A percentile compares a stretch with the other conserved stretches of the same genome.
phyloP scores from a whole-genome alignment of 2,888 invertebrate genomes.

The Drosophila mayaguana region DNA sequence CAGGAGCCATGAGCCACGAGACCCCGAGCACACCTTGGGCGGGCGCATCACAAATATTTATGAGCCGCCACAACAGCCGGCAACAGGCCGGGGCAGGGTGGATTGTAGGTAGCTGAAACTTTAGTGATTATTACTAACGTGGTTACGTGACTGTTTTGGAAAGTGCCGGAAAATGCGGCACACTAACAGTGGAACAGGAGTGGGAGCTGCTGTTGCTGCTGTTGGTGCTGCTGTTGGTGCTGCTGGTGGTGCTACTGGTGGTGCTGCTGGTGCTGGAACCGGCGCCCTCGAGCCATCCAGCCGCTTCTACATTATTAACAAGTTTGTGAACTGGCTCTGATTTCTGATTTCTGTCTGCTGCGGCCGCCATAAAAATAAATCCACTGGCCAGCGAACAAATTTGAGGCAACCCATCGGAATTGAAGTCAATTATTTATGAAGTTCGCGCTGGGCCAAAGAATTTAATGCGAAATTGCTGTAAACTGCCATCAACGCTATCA shows the following conservation, averaged over 20 bases:
- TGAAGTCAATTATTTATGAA: conserved; percentile 69
- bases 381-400: conserved; percentile 50
- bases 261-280: neutral
- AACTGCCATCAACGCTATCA: conserved; percentile 73
- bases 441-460: conserved; percentile 32
- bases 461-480: conserved; percentile 66
- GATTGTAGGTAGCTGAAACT: conserved; percentile 74
- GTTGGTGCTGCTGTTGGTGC: too few relatives aligned
- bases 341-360: conserved; percentile 49
- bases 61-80: conserved; percentile 55
- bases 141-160: conserved; percentile 85
- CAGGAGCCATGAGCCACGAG: neutral
- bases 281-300: conserved; percentile 16
- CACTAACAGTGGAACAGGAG: conserved; percentile 33
- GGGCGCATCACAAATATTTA: conserved; percentile 69
- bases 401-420: conserved; percentile 22
- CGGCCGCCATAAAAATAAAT: conserved; percentile 75
- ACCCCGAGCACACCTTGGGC: conserved; percentile 51
- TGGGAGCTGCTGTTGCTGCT: too few relatives aligned
- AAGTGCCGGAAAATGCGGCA: conserved; percentile 84
- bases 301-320: conserved; percentile 66
- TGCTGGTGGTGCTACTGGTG: too few relatives aligned
- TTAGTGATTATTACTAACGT: conserved; percentile 85
- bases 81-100: conserved; percentile 7
- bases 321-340: conserved; percentile 71